phyloP scores from a whole-genome alignment of 2,888 invertebrate genomes.

The Amaurobius ferox region DNA sequence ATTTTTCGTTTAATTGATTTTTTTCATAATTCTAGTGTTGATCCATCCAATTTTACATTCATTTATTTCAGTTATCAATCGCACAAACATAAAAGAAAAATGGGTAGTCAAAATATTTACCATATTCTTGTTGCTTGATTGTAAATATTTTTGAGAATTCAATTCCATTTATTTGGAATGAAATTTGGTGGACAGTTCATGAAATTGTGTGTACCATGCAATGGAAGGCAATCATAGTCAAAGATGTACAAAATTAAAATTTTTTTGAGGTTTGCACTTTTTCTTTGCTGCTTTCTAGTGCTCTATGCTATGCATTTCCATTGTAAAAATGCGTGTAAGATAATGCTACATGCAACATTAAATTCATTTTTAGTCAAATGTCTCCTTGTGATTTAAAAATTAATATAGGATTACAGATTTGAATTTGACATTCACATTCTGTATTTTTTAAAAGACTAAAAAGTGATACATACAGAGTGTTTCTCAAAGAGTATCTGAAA shows the following conservation, averaged over 20 bases:
- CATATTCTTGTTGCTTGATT: too few species aligned
- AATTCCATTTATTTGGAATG: background rate
- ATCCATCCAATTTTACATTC: too few species aligned
- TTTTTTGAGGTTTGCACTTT: slow-evolving; percentile 23
- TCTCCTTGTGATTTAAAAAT: background rate
- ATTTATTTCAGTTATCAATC: too few species aligned
- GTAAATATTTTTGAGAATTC: background rate
- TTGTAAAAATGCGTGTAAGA: slow-evolving; percentile 58
- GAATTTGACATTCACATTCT: too few species aligned
- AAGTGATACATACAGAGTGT: too few species aligned
- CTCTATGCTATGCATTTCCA: slow-evolving; percentile 38
- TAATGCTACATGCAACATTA: slow-evolving; percentile 50
- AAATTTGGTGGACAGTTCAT: background rate
- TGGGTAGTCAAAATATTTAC: too few species aligned
- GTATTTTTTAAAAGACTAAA: too few species aligned
- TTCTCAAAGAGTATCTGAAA: too few species aligned
- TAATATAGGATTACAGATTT: background rate
- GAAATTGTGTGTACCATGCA: background rate
- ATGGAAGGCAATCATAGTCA: slow-evolving; percentile 15
- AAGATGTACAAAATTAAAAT: slow-evolving; percentile 41
- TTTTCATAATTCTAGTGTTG: too few species aligned
- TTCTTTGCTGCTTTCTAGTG: slow-evolving; percentile 41
- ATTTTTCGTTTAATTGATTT: background rate
- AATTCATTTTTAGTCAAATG: slow-evolving; percentile 38
- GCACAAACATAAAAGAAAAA: too few species aligned